Conservation (phyloP, 2,113 vertebrate species). For the Arothron firmamentum region DNA sequence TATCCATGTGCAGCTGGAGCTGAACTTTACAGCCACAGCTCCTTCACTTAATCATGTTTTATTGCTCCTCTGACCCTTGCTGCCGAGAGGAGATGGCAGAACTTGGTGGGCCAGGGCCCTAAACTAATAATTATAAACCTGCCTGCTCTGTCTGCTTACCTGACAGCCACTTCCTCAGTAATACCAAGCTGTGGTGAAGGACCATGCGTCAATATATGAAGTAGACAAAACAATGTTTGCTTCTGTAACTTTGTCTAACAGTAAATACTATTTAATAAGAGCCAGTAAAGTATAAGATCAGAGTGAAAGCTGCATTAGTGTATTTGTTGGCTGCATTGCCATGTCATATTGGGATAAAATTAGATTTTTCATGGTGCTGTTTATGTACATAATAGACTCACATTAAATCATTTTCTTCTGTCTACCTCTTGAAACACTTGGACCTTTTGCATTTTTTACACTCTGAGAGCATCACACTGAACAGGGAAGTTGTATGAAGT, state of each 20-base stretch:
- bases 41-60: constrained; percentile 72
- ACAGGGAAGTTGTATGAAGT: constrained; percentile 41
- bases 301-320: not conserved
- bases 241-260: too few species aligned
- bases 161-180: constrained; percentile 44
- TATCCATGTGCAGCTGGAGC: constrained; percentile 54
- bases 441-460: constrained; percentile 17
- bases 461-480: constrained; percentile 42
- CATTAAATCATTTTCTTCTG: constrained; percentile 29
- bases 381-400: not conserved
- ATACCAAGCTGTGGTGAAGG: constrained; percentile 27
- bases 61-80: constrained; percentile 57
- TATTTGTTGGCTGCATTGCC: not conserved
- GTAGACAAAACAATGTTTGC: not conserved
- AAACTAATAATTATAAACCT: constrained; percentile 62
- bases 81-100: constrained; percentile 52
- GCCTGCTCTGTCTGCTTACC: constrained; percentile 43
- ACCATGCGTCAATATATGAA: constrained; percentile 2
- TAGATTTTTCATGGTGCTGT: not conserved
- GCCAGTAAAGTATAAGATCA: not conserved
- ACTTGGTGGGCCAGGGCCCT: constrained; percentile 46
- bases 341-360: constrained; percentile 20
- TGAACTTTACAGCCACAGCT: constrained; percentile 57
- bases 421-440: constrained; percentile 21
- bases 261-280: too few species aligned